Percentiles rank a stretch among this genome's conserved stretches.
Conservation (phyloP, 2,113 vertebrate species). For the Coturnix japonica region DNA sequence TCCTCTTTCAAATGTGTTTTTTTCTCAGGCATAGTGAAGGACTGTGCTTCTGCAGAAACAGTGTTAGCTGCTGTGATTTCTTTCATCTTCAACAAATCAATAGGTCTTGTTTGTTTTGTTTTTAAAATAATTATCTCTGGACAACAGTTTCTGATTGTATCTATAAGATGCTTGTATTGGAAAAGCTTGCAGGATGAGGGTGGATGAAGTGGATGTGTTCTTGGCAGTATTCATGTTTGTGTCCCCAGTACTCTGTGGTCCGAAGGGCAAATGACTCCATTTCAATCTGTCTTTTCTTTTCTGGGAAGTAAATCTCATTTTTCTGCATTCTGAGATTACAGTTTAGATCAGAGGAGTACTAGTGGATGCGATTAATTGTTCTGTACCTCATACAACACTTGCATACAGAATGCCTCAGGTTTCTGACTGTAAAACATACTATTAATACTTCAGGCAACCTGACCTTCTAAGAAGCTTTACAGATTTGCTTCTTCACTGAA, state of each 20-base stretch:
- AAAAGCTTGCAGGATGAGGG: neutral
- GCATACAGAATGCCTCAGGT: neutral
- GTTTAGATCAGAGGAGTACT: neutral
- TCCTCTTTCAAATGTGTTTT: neutral
- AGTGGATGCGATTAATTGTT: neutral
- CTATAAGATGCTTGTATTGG: neutral
- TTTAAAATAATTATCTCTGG: neutral
- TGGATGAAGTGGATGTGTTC: neutral
- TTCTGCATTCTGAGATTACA: neutral
- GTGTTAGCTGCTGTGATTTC: neutral
- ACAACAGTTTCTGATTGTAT: neutral
- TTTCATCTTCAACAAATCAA: neutral
- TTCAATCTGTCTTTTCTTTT: neutral
- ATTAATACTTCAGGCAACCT: slow-evolving; percentile 6
- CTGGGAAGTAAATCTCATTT: neutral
- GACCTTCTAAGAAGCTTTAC: slow-evolving; percentile 34
- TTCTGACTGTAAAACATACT: neutral
- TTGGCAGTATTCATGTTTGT: neutral
- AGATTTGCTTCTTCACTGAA: slow-evolving; percentile 12
- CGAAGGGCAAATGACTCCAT: neutral
- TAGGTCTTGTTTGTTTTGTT: neutral
- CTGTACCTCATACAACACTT: neutral
- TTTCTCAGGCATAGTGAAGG: neutral
- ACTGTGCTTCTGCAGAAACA: neutral
- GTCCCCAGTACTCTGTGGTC: neutral